Base-by-base conservation (phyloP, 2,797 vertebrate species). In the Selene dorsalis region DNA sequence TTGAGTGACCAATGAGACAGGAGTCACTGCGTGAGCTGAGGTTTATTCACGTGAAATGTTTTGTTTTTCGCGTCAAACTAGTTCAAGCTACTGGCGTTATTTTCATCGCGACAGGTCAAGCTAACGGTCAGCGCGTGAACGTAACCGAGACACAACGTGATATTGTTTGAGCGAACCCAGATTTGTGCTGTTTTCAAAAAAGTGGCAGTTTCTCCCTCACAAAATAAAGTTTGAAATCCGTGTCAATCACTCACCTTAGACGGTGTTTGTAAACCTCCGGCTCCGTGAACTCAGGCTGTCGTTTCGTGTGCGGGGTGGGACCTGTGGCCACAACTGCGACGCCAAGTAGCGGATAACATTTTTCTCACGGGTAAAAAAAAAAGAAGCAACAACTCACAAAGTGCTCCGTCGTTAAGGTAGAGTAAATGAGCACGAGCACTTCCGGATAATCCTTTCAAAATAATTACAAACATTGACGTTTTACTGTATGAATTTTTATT, bases 281-380 rank as follows among this genome's bases (percentile, higher is more conserved):
- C 4, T 73, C 17, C 2, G 13, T 24, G 43, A 64, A 12, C 17
- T 1, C 32, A 8, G 1, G 4, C 13, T 0, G 28, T 14, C 1
- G 61, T 38, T 71, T 43, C 9, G 48, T 26, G 58, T 59, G 35
- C 4, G 16, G 18, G 10, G 32, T 43, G 20, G 50, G 67, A 6
- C 65, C 50, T 59, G 48, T 6, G 30, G 20, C 38, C 60, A 52
- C 74, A 63, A 61, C 77, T 18, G 74, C 73, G 58, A 75, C 63
- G 60, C 58, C 58, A 26, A 77, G 52, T 28, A 85, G 79, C 77
- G 61, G 64, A 75, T 75, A 87, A 83, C 80, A 80, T 79, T 88
- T 87, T 88, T 87, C 81, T 80, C 84, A 75, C 84, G 58, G 59
- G 30, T 60, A 20, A 79, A 50, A 41, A 64, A 32, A 32, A 32